phyloP scores from a whole-genome alignment of 2,797 vertebrate genomes.

The Cryptoprocta ferox region DNA sequence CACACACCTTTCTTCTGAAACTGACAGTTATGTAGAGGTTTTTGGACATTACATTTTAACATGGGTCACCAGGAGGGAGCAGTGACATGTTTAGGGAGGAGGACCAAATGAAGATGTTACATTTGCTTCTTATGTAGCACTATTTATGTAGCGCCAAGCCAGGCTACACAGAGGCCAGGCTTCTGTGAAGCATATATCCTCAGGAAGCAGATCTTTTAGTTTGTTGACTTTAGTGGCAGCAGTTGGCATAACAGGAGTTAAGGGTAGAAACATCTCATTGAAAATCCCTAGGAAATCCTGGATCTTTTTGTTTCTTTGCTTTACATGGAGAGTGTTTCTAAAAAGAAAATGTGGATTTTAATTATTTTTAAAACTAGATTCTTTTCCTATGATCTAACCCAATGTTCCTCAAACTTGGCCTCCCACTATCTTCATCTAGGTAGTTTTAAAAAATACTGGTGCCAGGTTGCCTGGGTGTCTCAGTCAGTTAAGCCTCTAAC shows the following conservation, averaged over 20 bases:
- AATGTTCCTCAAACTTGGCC: not conserved
- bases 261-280: not conserved
- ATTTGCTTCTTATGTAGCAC: not conserved
- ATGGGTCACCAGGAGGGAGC: not conserved
- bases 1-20: not conserved
- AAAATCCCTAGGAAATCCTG: not conserved
- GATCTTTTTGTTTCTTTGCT: not conserved
- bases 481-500: too few species aligned
- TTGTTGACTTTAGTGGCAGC: constrained; percentile 1
- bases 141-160: not conserved
- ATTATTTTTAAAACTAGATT: not conserved
- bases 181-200: not conserved
- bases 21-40: not conserved
- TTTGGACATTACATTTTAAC: constrained; percentile 22
- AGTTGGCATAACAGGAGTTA: not conserved
- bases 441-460: not conserved
- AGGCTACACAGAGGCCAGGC: not conserved
- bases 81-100: not conserved
- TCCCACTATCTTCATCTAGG: not conserved
- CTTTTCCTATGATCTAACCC: not conserved
- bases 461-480: too few species aligned
- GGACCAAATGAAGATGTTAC: not conserved
- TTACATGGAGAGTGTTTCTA: constrained; percentile 23
- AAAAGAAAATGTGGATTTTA: constrained; percentile 14
- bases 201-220: not conserved